Conservation (phyloP, 2,113 vertebrate genomes). For the Spizaetus ornatus region DNA sequence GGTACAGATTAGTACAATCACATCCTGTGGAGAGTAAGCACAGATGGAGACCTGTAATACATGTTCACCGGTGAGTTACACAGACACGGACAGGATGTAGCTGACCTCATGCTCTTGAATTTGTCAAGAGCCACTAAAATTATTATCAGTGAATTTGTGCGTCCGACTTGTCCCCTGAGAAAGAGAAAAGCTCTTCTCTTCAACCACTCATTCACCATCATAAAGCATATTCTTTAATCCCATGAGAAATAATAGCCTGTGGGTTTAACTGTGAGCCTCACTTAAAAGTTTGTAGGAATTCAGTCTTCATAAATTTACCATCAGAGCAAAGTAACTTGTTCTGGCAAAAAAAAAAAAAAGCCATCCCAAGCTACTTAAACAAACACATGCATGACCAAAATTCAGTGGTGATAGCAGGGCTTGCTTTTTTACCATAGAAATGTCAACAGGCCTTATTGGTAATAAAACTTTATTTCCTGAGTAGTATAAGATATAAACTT, state of each 20-base stretch:
- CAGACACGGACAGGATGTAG: not conserved
- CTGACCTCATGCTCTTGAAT: not conserved
- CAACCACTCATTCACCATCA: not conserved
- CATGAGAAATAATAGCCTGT: not conserved
- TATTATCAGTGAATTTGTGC: not conserved
- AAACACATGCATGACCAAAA: not conserved
- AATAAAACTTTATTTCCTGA: not conserved
- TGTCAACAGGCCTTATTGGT: not conserved
- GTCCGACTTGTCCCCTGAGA: not conserved
- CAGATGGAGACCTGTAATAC: conserved; percentile 30
- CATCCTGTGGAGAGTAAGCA: not conserved
- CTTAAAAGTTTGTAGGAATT: not conserved
- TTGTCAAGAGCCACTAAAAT: not conserved
- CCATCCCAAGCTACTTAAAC: not conserved
- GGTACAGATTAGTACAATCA: not conserved
- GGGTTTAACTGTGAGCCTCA: not conserved
- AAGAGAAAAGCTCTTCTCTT: not conserved
- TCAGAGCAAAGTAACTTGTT: not conserved
- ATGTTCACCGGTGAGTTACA: not conserved
- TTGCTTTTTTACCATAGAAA: not conserved
- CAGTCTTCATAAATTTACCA: not conserved
- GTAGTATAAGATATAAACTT: not conserved
- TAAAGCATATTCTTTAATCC: not conserved
- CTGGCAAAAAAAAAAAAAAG: not conserved
- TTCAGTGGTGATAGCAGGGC: not conserved